phyloP scores from a whole-genome alignment of 2,888 invertebrate species.

The Dascillus cervinus region DNA sequence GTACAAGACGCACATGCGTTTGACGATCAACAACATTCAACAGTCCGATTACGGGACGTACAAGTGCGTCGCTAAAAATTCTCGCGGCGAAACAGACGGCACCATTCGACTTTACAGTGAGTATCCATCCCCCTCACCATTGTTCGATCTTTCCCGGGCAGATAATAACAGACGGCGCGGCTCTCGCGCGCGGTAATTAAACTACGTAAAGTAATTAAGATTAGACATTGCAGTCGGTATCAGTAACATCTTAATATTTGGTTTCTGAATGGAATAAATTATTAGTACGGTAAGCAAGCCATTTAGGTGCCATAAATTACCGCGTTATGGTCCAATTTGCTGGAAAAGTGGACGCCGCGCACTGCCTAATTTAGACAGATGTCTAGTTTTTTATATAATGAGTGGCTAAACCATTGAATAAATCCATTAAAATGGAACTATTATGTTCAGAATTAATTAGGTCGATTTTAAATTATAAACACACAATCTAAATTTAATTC shows the following conservation, averaged over 20 bases:
- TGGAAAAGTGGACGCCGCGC: constrained; percentile 33
- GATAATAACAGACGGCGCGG: constrained; percentile 32
- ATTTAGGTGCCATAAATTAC: constrained; percentile 33
- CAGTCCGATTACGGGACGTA: constrained; percentile 79
- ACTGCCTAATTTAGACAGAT: no score
- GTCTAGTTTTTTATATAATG: no score
- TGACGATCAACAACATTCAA: constrained; percentile 71
- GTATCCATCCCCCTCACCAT: constrained; percentile 40
- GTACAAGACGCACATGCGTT: constrained; percentile 82
- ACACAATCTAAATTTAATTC: no score
- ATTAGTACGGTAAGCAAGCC: constrained; percentile 31
- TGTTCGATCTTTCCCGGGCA: constrained; percentile 20
- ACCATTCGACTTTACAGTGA: constrained; percentile 83
- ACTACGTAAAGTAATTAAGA: constrained; percentile 38
- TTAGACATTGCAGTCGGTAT: constrained; percentile 34
- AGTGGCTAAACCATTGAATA: no score
- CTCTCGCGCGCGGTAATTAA: constrained; percentile 30
- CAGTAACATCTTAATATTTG: constrained; percentile 37
- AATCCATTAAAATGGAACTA: no score
- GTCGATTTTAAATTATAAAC: no score
- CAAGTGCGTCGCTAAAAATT: constrained; percentile 85
- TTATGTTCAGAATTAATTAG: no score
- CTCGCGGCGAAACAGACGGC: constrained; percentile 84
- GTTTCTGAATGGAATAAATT: constrained; percentile 38
- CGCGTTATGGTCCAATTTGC: constrained; percentile 27